Evolutionary conservation across 2,113 vertebrate species (phyloP).

Genomic region (Hydrochoerus hydrochaeris): DNA sequence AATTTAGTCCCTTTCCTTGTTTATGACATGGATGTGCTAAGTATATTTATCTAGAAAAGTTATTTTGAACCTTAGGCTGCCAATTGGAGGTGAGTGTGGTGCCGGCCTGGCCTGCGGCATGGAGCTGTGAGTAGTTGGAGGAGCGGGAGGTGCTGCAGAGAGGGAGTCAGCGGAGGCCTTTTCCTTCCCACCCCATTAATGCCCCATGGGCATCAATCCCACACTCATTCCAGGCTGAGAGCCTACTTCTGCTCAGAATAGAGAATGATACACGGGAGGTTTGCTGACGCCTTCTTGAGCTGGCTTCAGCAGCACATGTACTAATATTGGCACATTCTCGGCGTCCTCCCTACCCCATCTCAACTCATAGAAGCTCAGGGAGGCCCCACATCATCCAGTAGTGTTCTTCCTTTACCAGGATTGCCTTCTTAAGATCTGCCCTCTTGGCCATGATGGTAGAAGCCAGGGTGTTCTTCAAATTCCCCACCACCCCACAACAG

Average conservation of each 20-base stretch:
- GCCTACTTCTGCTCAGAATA: not conserved
- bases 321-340: not conserved
- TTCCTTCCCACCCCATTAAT: not conserved
- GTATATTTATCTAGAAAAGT: not conserved
- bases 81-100: not conserved
- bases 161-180: not conserved
- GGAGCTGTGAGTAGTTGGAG: rapidly evolving
- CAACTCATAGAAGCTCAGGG: not conserved
- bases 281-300: not conserved
- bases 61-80: not conserved
- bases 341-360: not conserved
- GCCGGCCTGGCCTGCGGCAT: rapidly evolving
- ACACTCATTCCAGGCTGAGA: not conserved
- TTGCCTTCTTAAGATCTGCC: constrained; percentile 65
- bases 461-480: constrained; percentile 62
- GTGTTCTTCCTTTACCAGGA: constrained; percentile 40
- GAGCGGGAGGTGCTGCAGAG: rapidly evolving
- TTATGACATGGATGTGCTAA: not conserved
- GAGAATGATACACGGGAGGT: not conserved
- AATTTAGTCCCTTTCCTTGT: not conserved
- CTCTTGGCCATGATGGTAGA: constrained; percentile 72
- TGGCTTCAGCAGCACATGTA: not conserved
- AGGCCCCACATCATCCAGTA: rapidly evolving
- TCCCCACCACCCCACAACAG: constrained; percentile 45
- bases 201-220: not conserved